Conservation (phyloP, 2,113 vertebrate species). For the Urocitellus parryii region DNA sequence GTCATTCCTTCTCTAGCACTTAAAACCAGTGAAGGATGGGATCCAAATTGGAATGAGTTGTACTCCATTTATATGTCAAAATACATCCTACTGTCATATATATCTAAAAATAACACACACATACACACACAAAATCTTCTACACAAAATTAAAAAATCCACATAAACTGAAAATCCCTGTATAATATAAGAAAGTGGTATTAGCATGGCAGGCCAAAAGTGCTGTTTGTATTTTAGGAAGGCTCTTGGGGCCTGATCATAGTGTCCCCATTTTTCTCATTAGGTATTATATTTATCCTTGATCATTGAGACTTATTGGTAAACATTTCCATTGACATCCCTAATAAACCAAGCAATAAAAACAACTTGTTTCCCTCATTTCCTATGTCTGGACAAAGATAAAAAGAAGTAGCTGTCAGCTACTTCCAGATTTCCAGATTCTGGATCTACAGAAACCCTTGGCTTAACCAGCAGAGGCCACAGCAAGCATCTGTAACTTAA, state of each 20-base stretch:
- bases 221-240: constrained; percentile 39
- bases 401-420: no score
- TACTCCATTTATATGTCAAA: no score
- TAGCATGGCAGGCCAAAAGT: neutral
- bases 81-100: no score
- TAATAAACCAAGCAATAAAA: neutral
- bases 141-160: no score
- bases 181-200: neutral
- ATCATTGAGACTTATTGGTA: neutral
- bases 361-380: neutral
- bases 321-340: constrained; percentile 17
- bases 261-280: constrained; percentile 24
- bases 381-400: neutral
- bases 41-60: no score
- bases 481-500: neutral
- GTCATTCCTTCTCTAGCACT: neutral
- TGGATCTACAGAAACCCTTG: neutral
- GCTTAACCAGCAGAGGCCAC: neutral
- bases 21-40: neutral
- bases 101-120: no score
- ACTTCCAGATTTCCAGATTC: neutral
- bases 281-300: constrained; percentile 5
- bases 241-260: neutral
- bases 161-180: constrained; percentile 21
- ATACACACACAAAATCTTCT: no score